Evolutionary conservation across 2,888 invertebrate genomes (phyloP).

Genomic region (Cheilosia soror): DNA sequence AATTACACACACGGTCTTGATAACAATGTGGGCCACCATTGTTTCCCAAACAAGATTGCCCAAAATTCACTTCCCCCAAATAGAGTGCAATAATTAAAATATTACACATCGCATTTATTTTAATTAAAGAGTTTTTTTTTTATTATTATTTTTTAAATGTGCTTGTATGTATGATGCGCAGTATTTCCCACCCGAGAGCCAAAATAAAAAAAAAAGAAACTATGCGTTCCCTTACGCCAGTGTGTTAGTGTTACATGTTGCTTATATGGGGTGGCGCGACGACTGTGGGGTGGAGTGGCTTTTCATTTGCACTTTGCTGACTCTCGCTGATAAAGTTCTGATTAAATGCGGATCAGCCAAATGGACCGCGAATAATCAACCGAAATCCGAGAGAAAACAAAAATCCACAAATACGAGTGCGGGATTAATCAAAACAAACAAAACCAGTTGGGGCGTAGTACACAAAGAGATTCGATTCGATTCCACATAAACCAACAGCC

Average conservation of each 20-base stretch:
- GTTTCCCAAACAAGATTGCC: background rate
- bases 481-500: background rate
- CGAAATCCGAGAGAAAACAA: conserved; percentile 46
- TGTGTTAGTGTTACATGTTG: background rate
- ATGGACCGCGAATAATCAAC: conserved; percentile 42
- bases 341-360: conserved; percentile 39
- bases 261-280: background rate
- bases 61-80: background rate
- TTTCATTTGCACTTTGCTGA: conserved; percentile 22
- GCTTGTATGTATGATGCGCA: background rate
- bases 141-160: too few relatives aligned
- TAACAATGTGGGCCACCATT: too few relatives aligned
- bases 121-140: background rate
- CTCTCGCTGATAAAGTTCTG: conserved; percentile 27
- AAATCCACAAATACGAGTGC: conserved; percentile 5
- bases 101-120: background rate
- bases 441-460: conserved; percentile 39
- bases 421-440: conserved; percentile 60
- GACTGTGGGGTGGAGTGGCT: background rate
- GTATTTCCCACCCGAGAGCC: background rate
- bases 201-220: background rate
- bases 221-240: background rate
- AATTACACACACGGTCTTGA: too few relatives aligned
- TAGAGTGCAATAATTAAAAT: background rate
- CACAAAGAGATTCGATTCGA: conserved; percentile 21